Evolutionary conservation across 2,888 invertebrate species (phyloP), one percentile per base, ranked within the genome.

Genomic region (Protonemura montana): DNA sequence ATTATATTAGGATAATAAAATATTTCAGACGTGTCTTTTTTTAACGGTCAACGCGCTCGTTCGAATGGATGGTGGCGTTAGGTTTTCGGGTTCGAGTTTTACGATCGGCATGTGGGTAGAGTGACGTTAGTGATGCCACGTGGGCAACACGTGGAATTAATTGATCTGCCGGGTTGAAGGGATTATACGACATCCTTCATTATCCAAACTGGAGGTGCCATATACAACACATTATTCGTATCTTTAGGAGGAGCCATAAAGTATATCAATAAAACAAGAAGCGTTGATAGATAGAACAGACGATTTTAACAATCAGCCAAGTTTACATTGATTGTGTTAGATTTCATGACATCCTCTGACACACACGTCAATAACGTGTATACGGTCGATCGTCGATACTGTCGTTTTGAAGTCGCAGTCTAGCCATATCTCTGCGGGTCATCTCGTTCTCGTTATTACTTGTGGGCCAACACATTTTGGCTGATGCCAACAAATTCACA

Each of bases 1-100:
- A 83, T 83, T 83, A 42, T 83, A 78, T 27, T 13, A 41, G 82
- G 26, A 30, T 42, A 42, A 83, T 83, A 83, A 83, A 83, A 41
- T 83, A 41, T 83, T 25, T 41, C 35, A 27, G 78, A 28, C 78
- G 78, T 59, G 59, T 59, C 59, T 59, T 59, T 59, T 59, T 59
- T 59, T 59, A 59, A 59, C 59, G 59, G 59, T 59, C 59, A 59
- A 59, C 16, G 59, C 59, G 59, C 59, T 13, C 16, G 16, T 13
- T 21, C 16, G 59, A 59, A 59, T 59, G 59, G 59, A 59, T 59
- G 21, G 59, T 21, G 59, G 59, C 59, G 59, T 59, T 59, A 59
- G 59, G 13, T 59, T 59, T 59, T 59, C 59, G 59, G 59, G 2
- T 3, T 59, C 59, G 59, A 13, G 21, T 59, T 59, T 59, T 59